Evolutionary conservation across 2,113 vertebrate genomes (phyloP).

Genomic region (Sorex fumeus): DNA sequence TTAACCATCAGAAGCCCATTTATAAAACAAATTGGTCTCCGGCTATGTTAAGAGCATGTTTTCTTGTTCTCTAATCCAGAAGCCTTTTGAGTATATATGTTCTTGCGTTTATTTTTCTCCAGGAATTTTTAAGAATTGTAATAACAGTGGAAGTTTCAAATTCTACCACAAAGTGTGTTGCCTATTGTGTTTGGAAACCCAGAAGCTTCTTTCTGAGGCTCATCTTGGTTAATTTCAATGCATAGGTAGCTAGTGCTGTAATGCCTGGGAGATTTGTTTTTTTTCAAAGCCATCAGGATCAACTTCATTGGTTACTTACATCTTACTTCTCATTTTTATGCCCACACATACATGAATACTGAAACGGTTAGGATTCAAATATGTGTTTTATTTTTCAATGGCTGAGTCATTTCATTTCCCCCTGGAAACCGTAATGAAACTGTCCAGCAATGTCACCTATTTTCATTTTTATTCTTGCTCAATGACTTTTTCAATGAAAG

Average conservation of each 20-base stretch:
- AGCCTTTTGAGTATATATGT: not conserved
- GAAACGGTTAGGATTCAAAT: constrained; percentile 35
- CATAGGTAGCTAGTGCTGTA: not conserved
- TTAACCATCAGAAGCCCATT: constrained; percentile 62
- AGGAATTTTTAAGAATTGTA: constrained; percentile 14
- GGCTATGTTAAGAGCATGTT: constrained; percentile 56
- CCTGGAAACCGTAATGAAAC: constrained; percentile 48
- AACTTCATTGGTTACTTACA: not conserved
- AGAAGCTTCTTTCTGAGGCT: constrained; percentile 19
- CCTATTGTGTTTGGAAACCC: not conserved
- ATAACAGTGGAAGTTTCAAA: not conserved
- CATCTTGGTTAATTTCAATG: constrained; percentile 47
- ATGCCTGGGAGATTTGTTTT: constrained; percentile 49
- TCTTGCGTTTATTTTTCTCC: not conserved
- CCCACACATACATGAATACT: not conserved
- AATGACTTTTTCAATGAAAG: constrained; percentile 58
- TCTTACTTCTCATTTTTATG: constrained; percentile 36
- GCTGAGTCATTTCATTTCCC: constrained; percentile 66
- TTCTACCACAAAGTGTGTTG: not conserved
- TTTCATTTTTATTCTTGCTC: constrained; percentile 73
- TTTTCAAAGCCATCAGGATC: constrained; percentile 22
- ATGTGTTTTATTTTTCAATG: constrained; percentile 60
- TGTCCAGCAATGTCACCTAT: constrained; percentile 18
- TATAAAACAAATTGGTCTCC: constrained; percentile 63
- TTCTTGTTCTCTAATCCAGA: constrained; percentile 11